Evolutionary conservation across 1,140 invertebrate genomes (phyloP).

Genomic region (Cryptotermes secundus): DNA sequence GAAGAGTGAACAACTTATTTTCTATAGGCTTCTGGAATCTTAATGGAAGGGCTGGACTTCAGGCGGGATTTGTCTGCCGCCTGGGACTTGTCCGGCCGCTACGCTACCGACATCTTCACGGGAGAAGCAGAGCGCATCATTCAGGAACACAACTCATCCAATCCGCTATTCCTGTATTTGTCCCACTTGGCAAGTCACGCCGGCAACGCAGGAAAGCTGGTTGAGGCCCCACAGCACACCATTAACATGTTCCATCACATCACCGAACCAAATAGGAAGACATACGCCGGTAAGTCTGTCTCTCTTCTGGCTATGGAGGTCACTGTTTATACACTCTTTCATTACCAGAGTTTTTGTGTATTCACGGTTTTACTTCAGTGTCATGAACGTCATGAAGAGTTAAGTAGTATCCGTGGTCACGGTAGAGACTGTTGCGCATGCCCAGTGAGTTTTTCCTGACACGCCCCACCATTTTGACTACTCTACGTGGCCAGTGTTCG

Average conservation of each 20-base stretch:
- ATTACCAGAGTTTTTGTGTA: too few relatives aligned
- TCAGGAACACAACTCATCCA: conserved; percentile 48
- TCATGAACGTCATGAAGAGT: too few relatives aligned
- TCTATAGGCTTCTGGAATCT: too few relatives aligned
- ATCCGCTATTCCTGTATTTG: conserved; percentile 62
- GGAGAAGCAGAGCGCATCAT: conserved; percentile 67
- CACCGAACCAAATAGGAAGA: conserved; percentile 53
- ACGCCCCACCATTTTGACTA: too few relatives aligned
- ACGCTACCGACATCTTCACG: conserved; percentile 82
- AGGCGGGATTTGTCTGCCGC: conserved; percentile 63
- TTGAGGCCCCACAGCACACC: conserved; percentile 55
- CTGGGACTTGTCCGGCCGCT: conserved; percentile 74
- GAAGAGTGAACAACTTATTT: too few relatives aligned
- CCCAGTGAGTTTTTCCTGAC: too few relatives aligned
- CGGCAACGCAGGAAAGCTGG: conserved; percentile 38
- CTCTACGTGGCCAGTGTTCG: too few relatives aligned
- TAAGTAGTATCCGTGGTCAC: too few relatives aligned
- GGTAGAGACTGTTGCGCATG: too few relatives aligned
- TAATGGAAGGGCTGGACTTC: conserved; percentile 61
- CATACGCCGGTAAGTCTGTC: conserved; percentile 48
- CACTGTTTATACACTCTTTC: too few relatives aligned
- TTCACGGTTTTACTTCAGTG: too few relatives aligned
- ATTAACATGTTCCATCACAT: conserved; percentile 59
- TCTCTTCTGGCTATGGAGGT: too few relatives aligned
- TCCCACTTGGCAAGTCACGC: conserved; percentile 59